Evolutionary conservation across 1,140 invertebrate genomes (phyloP), one percentile per base, ranked within the genome.

Genomic region (Drosophila seguyi): DNA sequence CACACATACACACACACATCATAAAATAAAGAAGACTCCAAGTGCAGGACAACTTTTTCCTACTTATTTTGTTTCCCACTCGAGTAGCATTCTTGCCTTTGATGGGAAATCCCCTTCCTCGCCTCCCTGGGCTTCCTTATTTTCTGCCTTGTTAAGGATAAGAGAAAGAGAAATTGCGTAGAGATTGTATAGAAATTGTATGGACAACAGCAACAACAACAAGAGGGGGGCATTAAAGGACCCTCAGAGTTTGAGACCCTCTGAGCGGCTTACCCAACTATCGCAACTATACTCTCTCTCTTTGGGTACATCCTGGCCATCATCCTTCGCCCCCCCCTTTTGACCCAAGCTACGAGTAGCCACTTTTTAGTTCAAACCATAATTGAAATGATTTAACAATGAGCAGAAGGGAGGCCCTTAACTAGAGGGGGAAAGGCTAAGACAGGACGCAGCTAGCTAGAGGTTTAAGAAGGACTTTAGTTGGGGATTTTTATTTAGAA

Each of bases 381-480:
- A 72, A 72, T 72, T 72, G 68, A 72, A 72, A 72, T 72, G 68
- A 72, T 72, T 72, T 72, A 72, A 72, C 68, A 72, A 72, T 72
- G 38, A 36, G 39, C 29, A 22, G 13, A 8, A 8, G 10, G 6
- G 60, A 13, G 18, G 8, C 10, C 11, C 22, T 36, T 52, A 47
- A 31, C 27, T 27, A 27, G 27, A 10, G 7, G 34, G 8, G 14
- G 11, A 6, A 13, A 20, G 27, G 3, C 27, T 18, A 31, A 29
- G n/a, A 18, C 48, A 31, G 27, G 27, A 25, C 14, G 16, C 6
- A 25, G 14, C 7, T 14, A 48, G 44, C 16, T n/a, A n/a, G n/a
- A 4, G 14, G 1, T 16, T 47, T 11, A 2, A 38, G 47, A 11
- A 53, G 58, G 58, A 31, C 20, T 52, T 60, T 50, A 27, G 44